A percentile compares a stretch with the other conserved stretches of the same genome.
Evolutionary conservation across 2,797 vertebrate genomes (phyloP).

Genomic region (Menidia menidia): DNA sequence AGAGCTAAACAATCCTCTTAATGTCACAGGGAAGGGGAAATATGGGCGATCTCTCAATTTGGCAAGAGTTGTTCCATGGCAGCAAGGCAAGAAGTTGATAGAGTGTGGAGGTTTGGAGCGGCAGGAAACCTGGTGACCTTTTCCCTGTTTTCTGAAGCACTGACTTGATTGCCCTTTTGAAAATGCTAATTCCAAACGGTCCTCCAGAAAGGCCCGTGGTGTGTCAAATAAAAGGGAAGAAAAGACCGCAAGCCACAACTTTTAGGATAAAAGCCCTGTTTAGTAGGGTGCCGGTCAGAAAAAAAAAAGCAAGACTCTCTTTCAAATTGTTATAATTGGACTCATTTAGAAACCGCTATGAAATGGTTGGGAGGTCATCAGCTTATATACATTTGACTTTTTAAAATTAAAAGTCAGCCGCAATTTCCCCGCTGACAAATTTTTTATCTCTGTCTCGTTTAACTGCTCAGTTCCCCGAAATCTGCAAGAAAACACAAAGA

Average conservation of each 20-base stretch:
- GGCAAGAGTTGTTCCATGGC: constrained; percentile 65
- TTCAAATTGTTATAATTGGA: constrained; percentile 10
- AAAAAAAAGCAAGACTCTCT: neutral
- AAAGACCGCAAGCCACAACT: constrained; percentile 57
- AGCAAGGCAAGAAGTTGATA: constrained; percentile 72
- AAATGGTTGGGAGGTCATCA: constrained; percentile 17
- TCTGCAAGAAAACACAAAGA: constrained; percentile 61
- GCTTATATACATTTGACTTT: too few relatives aligned
- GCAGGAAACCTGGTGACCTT: constrained; percentile 84
- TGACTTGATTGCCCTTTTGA: constrained; percentile 82
- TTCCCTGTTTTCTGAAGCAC: constrained; percentile 80
- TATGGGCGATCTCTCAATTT: constrained; percentile 81
- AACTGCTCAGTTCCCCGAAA: constrained; percentile 49
- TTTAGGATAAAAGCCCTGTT: constrained; percentile 42
- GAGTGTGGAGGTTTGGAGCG: constrained; percentile 78
- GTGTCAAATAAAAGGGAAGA: constrained; percentile 58
- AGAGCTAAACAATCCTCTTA: constrained; percentile 82
- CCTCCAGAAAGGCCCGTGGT: constrained; percentile 68
- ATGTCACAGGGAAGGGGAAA: constrained; percentile 77
- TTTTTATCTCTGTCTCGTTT: constrained; percentile 15
- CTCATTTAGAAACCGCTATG: constrained; percentile 30
- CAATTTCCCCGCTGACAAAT: constrained; percentile 5
- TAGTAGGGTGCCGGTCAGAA: constrained; percentile 28
- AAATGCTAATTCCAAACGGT: constrained; percentile 82
- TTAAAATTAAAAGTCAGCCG: constrained; percentile 2